Evolutionary conservation across 2,888 invertebrate species (phyloP).

Genomic region (Psococerastis gibbosa): DNA sequence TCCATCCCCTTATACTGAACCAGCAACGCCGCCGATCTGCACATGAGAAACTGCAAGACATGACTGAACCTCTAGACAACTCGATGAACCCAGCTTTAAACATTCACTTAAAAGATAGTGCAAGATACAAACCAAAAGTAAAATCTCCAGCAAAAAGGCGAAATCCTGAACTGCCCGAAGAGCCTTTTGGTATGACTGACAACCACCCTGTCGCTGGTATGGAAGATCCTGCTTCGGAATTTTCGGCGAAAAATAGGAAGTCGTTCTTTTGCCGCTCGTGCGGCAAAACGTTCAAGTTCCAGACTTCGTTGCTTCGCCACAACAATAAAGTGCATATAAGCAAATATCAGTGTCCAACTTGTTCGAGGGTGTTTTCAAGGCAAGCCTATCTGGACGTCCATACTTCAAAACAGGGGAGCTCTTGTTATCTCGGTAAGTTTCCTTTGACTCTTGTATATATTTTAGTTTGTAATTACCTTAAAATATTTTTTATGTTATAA

Average conservation of each 20-base stretch:
- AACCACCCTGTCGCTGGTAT: constrained; percentile 8
- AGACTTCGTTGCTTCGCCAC: constrained; percentile 20
- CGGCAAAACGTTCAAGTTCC: constrained; percentile 20
- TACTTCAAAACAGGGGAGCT: constrained; percentile 20
- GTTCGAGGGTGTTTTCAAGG: constrained; percentile 19
- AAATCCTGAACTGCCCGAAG: constrained; percentile 7
- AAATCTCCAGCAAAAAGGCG: constrained; percentile 3
- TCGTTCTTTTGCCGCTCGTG: constrained; percentile 19
- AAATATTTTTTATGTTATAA: too few relatives aligned
- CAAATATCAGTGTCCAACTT: constrained; percentile 20
- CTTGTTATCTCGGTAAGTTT: constrained; percentile 17
- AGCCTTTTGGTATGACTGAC: constrained; percentile 7
- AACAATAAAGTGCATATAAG: constrained; percentile 21
- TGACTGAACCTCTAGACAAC: background rate
- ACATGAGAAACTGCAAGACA: constrained; percentile 13
- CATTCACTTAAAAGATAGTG: constrained; percentile 8
- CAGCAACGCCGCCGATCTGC: constrained; percentile 13
- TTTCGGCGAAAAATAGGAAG: constrained; percentile 17
- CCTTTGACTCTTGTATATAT: too few relatives aligned
- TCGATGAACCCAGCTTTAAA: constrained; percentile 5
- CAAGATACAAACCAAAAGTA: constrained; percentile 12
- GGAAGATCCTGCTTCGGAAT: constrained; percentile 12
- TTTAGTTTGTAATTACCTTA: too few relatives aligned
- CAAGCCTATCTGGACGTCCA: constrained; percentile 20
- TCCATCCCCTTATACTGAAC: constrained; percentile 17